These are phyloP conservation scores for Hydrozoanthus gracilis DNA, from an alignment of 92 coral and sea anemone species.

Conservation along the genomic window DNA sequence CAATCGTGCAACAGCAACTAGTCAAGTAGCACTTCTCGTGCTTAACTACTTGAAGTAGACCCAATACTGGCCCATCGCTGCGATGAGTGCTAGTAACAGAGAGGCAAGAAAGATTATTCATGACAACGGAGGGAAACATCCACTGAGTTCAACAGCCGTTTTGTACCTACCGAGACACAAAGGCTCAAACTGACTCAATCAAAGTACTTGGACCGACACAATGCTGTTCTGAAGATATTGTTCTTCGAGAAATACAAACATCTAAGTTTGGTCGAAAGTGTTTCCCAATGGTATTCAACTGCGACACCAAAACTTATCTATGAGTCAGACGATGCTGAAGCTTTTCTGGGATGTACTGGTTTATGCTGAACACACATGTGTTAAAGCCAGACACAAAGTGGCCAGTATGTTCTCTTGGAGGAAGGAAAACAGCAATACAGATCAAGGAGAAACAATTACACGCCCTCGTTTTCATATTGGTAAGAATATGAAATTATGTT, in stretches of 20 bases:
- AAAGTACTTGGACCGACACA: neutral
- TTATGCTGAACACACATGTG: no score
- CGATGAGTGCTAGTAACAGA: neutral
- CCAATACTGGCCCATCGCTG: neutral
- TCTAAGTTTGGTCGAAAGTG: neutral
- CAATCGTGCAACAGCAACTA: neutral
- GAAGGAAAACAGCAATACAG: no score
- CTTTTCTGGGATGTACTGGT: neutral
- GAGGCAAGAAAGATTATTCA: neutral
- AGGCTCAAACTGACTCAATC: neutral
- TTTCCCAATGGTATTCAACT: conserved; percentile 26
- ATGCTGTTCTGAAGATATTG: neutral
- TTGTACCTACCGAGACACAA: no score
- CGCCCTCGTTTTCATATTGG: no score
- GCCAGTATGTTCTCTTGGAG: no score
- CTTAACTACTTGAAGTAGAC: neutral
- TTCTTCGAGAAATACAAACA: neutral
- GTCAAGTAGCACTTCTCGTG: neutral
- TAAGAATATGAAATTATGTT: no score
- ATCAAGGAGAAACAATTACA: no score
- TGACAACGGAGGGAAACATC: no score
- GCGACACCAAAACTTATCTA: neutral
- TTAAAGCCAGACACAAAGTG: conserved; percentile 26
- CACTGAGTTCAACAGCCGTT: no score
- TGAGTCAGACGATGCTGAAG: neutral